phyloP scores from a whole-genome alignment of 2,113 vertebrate genomes.

The Laticauda laticaudata region DNA sequence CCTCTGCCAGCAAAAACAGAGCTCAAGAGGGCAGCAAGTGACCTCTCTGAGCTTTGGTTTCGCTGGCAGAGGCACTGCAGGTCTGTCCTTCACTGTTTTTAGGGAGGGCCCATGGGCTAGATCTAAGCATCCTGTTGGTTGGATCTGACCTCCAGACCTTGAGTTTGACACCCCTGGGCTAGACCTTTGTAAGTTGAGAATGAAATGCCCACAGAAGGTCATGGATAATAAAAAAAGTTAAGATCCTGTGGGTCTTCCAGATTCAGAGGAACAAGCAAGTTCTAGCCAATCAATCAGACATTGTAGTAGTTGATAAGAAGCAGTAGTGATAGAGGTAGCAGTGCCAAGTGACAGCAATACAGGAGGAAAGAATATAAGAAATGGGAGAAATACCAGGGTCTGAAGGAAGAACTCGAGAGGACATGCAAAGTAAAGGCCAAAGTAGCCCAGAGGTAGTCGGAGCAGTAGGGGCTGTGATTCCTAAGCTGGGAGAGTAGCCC shows the following conservation, averaged over 20 bases:
- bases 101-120: too few species aligned
- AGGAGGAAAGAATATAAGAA: neutral
- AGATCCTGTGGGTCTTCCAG: neutral
- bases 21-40: accelerated
- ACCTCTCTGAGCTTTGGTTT: too few species aligned
- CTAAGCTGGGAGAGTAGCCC: too few species aligned
- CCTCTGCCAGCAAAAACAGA: too few species aligned
- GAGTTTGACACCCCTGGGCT: too few species aligned
- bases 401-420: neutral
- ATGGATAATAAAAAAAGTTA: neutral
- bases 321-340: neutral
- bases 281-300: neutral
- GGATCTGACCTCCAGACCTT: too few species aligned
- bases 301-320: neutral
- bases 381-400: neutral
- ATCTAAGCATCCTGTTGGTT: too few species aligned
- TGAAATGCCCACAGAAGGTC: neutral
- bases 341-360: neutral
- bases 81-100: too few species aligned
- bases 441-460: too few species aligned
- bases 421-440: too few species aligned
- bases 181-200: neutral
- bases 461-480: too few species aligned
- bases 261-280: neutral
- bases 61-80: too few species aligned